Evolutionary conservation across 2,888 invertebrate species (phyloP).

Genomic region (Ptilodon capucinus): DNA sequence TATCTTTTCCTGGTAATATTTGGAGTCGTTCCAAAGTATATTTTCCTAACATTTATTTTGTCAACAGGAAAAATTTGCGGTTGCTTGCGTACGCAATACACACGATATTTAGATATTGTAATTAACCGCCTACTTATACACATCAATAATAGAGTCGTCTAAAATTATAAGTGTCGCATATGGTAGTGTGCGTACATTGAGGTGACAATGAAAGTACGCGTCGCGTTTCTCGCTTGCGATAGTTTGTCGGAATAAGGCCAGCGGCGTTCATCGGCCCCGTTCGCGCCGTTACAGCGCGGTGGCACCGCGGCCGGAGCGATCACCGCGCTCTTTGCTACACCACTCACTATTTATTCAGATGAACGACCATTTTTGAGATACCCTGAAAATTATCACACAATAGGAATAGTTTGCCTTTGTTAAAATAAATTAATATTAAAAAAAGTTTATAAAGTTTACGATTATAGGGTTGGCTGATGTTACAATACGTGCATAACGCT

Average conservation of each 20-base stretch:
- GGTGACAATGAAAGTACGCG: constrained; percentile 80
- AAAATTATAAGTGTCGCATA: constrained; percentile 16
- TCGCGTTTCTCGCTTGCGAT: constrained; percentile 76
- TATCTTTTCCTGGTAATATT: no score
- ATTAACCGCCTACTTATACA: not conserved
- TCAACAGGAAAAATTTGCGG: not conserved
- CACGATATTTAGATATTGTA: no score
- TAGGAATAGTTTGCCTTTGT: no score
- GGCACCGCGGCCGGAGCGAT: constrained; percentile 33
- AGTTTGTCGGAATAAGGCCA: constrained; percentile 78
- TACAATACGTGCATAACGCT: no score
- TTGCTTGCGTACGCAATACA: not conserved
- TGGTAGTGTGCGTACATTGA: constrained; percentile 44
- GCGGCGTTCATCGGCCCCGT: constrained; percentile 77
- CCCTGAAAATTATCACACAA: not conserved
- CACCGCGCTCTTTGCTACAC: constrained; percentile 28
- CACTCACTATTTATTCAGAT: constrained; percentile 4
- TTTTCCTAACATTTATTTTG: no score
- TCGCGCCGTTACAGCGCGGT: constrained; percentile 65
- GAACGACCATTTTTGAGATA: not conserved
- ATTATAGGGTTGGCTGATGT: no score
- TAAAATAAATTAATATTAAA: no score
- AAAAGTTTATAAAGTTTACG: no score
- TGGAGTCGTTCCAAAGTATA: no score
- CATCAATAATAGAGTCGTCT: constrained; percentile 15